These are phyloP conservation scores for Hylia prasina DNA, from an alignment of 2,113 vertebrate species.

Conservation along the genomic window DNA sequence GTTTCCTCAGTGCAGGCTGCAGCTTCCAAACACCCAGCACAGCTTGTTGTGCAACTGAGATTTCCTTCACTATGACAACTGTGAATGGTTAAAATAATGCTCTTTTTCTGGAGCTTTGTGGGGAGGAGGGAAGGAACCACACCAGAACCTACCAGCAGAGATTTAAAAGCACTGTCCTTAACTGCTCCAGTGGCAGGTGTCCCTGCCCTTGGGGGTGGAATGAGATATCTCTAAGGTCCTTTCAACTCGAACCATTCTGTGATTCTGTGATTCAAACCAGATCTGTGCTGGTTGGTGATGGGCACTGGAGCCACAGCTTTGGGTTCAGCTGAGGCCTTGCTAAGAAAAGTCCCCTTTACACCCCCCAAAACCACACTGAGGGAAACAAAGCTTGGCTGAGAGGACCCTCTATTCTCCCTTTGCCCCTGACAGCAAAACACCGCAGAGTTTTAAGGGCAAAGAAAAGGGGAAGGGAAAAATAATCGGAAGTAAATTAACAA, in stretches of 20 bases:
- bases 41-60: slow-evolving; percentile 6
- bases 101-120: background rate
- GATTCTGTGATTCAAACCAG: background rate
- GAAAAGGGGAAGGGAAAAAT: background rate
- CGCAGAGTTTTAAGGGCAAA: background rate
- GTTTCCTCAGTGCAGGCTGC: background rate
- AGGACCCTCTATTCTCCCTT: background rate
- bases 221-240: background rate
- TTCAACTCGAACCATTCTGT: background rate
- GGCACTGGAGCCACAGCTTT: background rate
- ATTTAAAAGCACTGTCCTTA: background rate
- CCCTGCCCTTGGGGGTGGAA: background rate
- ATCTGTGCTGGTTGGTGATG: background rate
- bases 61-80: slow-evolving; percentile 46
- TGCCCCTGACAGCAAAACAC: background rate
- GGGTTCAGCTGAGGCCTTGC: background rate
- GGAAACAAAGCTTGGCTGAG: background rate
- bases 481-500: background rate
- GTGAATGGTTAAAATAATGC: background rate
- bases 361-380: background rate
- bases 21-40: background rate
- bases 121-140: background rate
- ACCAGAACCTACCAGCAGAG: background rate
- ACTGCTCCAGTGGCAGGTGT: background rate
- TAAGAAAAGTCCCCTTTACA: background rate